Evolutionary conservation across 2,113 vertebrate genomes (phyloP).

Genomic region (Clarias macrocephalus): DNA sequence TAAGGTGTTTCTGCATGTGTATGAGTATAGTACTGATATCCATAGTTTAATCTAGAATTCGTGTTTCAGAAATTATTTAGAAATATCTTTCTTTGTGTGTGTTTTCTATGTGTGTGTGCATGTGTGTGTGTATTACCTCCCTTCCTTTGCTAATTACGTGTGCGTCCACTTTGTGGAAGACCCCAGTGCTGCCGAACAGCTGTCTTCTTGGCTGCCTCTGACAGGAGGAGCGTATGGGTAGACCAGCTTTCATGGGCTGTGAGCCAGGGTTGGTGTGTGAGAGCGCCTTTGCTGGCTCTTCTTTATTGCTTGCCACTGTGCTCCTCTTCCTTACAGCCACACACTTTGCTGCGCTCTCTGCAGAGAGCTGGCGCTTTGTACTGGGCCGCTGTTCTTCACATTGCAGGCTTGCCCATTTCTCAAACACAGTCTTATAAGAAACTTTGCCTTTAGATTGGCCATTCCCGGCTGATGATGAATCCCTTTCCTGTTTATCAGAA

Average conservation of each 20-base stretch:
- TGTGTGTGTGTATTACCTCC: conserved; percentile 61
- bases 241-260: conserved; percentile 44
- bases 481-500: conserved; percentile 24
- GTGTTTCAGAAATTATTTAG: neutral
- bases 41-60: neutral
- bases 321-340: conserved; percentile 69
- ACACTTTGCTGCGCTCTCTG: conserved; percentile 69
- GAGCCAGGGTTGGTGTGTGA: conserved; percentile 37
- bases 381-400: conserved; percentile 67
- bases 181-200: conserved; percentile 64
- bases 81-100: neutral
- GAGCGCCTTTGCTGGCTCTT: conserved; percentile 26
- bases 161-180: conserved; percentile 68
- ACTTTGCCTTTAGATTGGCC: conserved; percentile 14
- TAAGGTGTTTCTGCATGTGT: neutral
- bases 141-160: conserved; percentile 64
- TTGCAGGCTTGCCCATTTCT: conserved; percentile 58
- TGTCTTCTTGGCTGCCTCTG: conserved; percentile 68
- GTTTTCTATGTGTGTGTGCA: neutral
- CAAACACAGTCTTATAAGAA: conserved; percentile 54
- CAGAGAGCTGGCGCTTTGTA: conserved; percentile 74
- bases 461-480: conserved; percentile 14
- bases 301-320: conserved; percentile 59
- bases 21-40: neutral
- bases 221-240: neutral